Evolutionary conservation across 1,140 invertebrate genomes (phyloP).

Genomic region (Drosophila arawakana): DNA sequence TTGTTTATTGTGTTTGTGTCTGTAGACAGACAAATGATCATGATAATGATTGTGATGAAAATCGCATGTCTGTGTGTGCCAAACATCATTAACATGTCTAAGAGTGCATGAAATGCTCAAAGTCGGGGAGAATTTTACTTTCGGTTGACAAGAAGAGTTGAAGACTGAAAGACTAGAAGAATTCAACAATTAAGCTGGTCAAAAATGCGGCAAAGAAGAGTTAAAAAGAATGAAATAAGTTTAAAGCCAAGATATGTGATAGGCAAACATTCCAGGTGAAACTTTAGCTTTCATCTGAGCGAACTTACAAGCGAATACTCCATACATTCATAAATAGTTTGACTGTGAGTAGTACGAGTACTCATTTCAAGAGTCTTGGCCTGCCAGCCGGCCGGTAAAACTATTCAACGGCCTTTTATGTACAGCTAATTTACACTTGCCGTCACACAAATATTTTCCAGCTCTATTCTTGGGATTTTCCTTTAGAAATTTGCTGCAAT

Average conservation of each 20-base stretch:
- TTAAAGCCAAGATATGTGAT: conserved; percentile 20
- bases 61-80: conserved; percentile 61
- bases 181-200: conserved; percentile 62
- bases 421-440: conserved; percentile 72
- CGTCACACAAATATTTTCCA: conserved; percentile 55
- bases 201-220: conserved; percentile 66
- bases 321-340: conserved; percentile 10
- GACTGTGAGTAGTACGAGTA: conserved; percentile 7
- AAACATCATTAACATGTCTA: conserved; percentile 75
- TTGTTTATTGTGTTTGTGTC: not conserved
- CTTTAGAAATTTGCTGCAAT: conserved; percentile 53
- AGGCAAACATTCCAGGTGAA: conserved; percentile 34
- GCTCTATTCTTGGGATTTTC: conserved; percentile 64
- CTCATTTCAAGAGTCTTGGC: conserved; percentile 8
- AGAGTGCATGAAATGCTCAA: conserved; percentile 60
- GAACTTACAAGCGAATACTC: conserved; percentile 18
- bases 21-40: conserved; percentile 61
- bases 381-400: conserved; percentile 14
- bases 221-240: conserved; percentile 12
- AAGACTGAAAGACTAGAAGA: conserved; percentile 6
- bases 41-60: conserved; percentile 61
- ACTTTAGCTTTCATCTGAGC: conserved; percentile 51
- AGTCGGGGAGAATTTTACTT: conserved; percentile 65
- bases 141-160: conserved; percentile 40
- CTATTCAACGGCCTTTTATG: conserved; percentile 49